Conservation (phyloP, 2,888 invertebrate species). For the Zele albiditarsus region DNA sequence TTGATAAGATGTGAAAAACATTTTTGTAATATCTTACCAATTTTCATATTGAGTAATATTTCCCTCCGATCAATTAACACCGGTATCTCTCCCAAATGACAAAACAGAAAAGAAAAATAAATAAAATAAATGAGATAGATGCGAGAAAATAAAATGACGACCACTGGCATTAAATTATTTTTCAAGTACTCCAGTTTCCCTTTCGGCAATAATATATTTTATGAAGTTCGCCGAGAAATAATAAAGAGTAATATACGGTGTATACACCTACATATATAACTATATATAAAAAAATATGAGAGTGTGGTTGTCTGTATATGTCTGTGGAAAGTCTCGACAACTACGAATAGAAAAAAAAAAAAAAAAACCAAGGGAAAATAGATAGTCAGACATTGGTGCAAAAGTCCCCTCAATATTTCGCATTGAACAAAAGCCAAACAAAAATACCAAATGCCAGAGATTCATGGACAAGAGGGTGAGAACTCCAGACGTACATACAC, state of each 20-base stretch:
- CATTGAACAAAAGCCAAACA: conserved; percentile 34
- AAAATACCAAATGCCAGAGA: conserved; percentile 29
- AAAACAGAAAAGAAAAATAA: not conserved
- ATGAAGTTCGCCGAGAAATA: not conserved
- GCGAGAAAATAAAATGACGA: not conserved
- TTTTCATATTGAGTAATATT: no score
- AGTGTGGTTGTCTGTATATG: not conserved
- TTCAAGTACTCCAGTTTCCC: conserved; percentile 16
- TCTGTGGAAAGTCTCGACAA: not conserved
- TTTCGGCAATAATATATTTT: not conserved
- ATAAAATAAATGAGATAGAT: not conserved
- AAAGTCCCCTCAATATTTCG: not conserved
- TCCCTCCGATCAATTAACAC: no score
- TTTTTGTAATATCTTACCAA: no score
- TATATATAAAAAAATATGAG: no score
- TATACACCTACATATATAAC: conserved; percentile 25
- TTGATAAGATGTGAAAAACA: no score
- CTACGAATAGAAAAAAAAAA: not conserved
- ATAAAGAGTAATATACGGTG: conserved; percentile 11
- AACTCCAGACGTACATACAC: not conserved
- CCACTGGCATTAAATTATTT: not conserved
- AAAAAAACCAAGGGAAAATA: not conserved
- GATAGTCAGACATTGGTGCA: conserved; percentile 14
- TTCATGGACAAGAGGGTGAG: conserved; percentile 5
- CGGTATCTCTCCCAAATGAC: not conserved